phyloP scores from a whole-genome alignment of 2,113 vertebrate genomes.

The Panurus biarmicus region DNA sequence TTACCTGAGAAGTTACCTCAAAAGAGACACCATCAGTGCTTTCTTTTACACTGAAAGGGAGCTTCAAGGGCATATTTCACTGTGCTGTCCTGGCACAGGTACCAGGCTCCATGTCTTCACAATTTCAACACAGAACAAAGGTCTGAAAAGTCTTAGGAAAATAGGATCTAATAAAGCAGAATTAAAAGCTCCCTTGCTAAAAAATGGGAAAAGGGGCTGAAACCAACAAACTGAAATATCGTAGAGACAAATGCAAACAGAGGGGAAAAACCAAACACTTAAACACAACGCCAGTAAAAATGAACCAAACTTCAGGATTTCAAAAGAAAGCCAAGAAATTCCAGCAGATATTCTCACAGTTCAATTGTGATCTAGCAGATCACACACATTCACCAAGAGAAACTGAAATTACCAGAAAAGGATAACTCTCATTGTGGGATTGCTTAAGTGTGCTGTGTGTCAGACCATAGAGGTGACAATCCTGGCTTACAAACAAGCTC shows the following conservation, averaged over 20 bases:
- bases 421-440: not conserved
- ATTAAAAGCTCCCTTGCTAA: not conserved
- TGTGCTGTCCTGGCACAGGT: not conserved
- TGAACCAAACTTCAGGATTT: not conserved
- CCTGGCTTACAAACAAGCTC: not conserved
- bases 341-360: too few species aligned
- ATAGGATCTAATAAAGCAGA: not conserved
- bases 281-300: not conserved
- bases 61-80: not conserved
- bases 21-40: not conserved
- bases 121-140: not conserved
- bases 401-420: not conserved
- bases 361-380: too few species aligned
- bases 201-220: not conserved
- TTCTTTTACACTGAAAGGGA: not conserved
- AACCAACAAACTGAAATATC: not conserved
- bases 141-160: not conserved
- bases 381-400: not conserved
- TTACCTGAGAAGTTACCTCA: not conserved
- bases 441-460: not conserved
- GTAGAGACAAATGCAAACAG: not conserved
- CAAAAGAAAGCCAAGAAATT: not conserved
- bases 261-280: not conserved
- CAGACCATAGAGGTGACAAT: accelerated
- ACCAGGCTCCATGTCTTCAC: not conserved